Base-by-base conservation (phyloP, 92 coral and sea anemone genomes). In the Plumapathes pennacea region DNA sequence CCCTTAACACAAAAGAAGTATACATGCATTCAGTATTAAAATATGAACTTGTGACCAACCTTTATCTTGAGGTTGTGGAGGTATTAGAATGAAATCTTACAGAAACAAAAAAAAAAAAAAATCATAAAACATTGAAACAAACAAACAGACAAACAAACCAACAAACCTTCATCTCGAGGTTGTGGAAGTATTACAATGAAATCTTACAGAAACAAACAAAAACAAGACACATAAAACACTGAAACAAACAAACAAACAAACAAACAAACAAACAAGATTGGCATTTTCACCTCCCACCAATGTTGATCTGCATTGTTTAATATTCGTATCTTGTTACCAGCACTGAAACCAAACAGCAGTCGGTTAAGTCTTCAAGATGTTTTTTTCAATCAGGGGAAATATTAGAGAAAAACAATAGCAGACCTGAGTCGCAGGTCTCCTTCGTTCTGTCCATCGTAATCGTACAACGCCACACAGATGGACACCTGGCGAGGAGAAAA, bases 271-370 rank as follows among this genome's bases (percentile, higher is more conserved):
- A n/a, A n/a, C n/a, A n/a, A n/a, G n/a, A n/a, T n/a, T n/a, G 25
- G 19, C 49, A 8, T 24, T 32, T 62, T 10, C 50, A 74, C 96
- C 60, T 94, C 99, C 99, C 99, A 94, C 99, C 99, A 94, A 68
- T 87, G 83, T 19, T 73, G 66, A 40, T 89, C 86, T 19, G 87
- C 74, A 28, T 82, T 88, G 69, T 85, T 94, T 13, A 78, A 54
- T 23, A 94, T 72, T 32, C 64, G 28, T 17, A 94, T 57, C 57
- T 68, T 84, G 42, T 94, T 84, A 6, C 99, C 99, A 57, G 99
- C 96, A 41, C 96, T 94, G 38, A 29, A 43, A 44, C 13, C 15
- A 12, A 23, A 55, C 29, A 47, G 12, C 15, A 13, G 20, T 39
- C 4, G 11, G 10, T 11, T 10, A 0, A 9, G 15, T n/a, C n/a